Percentiles rank a stretch among this genome's conserved stretches.
Conservation (phyloP, 2,888 invertebrate genomes). For the Sepioteuthis lessoniana region DNA sequence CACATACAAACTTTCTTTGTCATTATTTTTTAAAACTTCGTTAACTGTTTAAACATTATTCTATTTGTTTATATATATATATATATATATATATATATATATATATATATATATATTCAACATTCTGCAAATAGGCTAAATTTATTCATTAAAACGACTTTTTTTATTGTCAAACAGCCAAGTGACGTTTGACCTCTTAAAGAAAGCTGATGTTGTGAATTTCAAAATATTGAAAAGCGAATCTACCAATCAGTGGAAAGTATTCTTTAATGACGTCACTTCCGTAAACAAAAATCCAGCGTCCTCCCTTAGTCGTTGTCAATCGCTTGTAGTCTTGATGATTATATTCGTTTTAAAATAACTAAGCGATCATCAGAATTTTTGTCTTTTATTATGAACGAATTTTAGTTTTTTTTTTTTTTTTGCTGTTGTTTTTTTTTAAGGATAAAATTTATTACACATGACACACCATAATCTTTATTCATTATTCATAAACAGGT, state of each 20-base stretch:
- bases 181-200: constrained; percentile 8
- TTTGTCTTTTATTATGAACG: not conserved
- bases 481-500: not conserved
- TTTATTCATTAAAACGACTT: no score
- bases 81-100: no score
- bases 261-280: not conserved
- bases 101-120: no score
- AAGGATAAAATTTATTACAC: not conserved
- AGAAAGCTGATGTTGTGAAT: not conserved
- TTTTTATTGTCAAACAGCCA: not conserved
- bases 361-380: not conserved
- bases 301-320: not conserved
- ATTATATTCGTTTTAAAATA: not conserved
- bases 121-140: no score
- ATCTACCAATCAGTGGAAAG: not conserved
- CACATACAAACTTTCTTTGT: no score
- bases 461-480: not conserved
- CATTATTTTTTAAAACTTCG: no score
- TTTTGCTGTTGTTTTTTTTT: no score
- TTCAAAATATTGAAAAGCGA: not conserved
- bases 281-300: not conserved
- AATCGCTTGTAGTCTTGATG: not conserved
- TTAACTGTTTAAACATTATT: no score
- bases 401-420: not conserved
- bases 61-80: no score